Conservation (phyloP, 2,888 invertebrate species). For the Euplexia lucipara region DNA sequence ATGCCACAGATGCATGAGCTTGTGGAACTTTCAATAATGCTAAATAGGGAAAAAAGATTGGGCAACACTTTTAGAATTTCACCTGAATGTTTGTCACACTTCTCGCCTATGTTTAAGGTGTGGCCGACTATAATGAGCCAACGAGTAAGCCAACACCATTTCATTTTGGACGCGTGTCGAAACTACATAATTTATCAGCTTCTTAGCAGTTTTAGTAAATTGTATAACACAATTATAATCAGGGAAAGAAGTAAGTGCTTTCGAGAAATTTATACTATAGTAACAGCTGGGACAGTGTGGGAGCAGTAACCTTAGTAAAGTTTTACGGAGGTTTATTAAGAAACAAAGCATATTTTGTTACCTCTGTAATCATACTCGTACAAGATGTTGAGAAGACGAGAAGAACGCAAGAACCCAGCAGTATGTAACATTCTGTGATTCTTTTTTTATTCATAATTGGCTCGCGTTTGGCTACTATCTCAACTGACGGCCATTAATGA, state of each 20-base stretch:
- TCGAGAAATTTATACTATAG: background rate
- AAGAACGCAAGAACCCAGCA: background rate
- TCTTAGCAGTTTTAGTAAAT: conserved; percentile 34
- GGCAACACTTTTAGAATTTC: conserved; percentile 48
- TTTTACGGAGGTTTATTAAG: background rate
- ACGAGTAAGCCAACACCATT: conserved; percentile 35
- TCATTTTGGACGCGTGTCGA: conserved; percentile 36
- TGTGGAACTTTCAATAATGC: conserved; percentile 29
- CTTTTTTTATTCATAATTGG: too few relatives aligned
- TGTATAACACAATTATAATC: conserved; percentile 14
- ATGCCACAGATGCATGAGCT: conserved; percentile 21
- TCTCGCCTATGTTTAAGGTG: conserved; percentile 21
- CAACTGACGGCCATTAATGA: too few relatives aligned
- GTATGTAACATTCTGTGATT: too few relatives aligned
- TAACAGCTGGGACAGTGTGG: background rate
- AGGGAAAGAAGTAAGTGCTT: background rate
- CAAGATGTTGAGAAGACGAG: background rate
- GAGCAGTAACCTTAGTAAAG: background rate
- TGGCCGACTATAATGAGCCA: conserved; percentile 51
- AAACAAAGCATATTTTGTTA: background rate
- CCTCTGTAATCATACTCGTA: background rate
- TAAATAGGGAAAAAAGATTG: conserved; percentile 50
- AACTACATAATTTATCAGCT: conserved; percentile 45
- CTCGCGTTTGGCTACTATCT: too few relatives aligned
- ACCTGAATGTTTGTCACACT: conserved; percentile 45